Base-by-base conservation (phyloP, 2,113 vertebrate species). In the Odontesthes bonariensis region DNA sequence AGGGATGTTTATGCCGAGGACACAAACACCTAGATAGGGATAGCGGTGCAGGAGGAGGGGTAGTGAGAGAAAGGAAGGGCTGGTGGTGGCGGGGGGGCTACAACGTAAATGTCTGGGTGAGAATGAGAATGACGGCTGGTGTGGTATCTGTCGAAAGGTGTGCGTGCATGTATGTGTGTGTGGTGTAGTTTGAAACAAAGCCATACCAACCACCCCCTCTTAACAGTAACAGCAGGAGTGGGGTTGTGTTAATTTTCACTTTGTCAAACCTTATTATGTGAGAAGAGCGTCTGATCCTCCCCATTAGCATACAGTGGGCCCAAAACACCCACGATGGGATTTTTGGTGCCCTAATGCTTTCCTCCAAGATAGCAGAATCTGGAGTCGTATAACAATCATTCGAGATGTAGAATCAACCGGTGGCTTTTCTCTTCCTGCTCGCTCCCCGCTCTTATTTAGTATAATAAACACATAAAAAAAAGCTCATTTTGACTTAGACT, bases 241-340 rank as follows among this genome's bases (percentile, higher is more conserved):
- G 61, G 86, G 79, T 82, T 88, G 84, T 93, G 89, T 86, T 92
- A 87, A 92, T 94, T 93, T 93, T 91, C 93, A 93, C 89, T 87
- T 93, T 92, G 92, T 93, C 92, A 93, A 91, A 90, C 85, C 81
- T 80, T 76, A 86, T 92, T 90, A 91, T 90, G 91, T 90, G 90
- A 91, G 79, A 88, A 87, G 83, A 85, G 73, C 65, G 49, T 80
- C 89, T 91, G 83, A 84, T 88, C 81, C 73, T 60, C 61, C 12
- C 69, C 69, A 90, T 91, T 90, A 90, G 52, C 86, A 91, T 89
- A 89, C 74, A 80, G 55, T 71, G 68, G 77, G 82, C 74, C 77
- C 75, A 85, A 73, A n/a, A 81, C 87, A 89, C 84, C 85, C 81
- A 80, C 11, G 57, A 79, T 84, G 79, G 75, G 77, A 85, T 81